Base-by-base conservation (phyloP, 2,888 invertebrate species). In the Coelinius sp. region DNA sequence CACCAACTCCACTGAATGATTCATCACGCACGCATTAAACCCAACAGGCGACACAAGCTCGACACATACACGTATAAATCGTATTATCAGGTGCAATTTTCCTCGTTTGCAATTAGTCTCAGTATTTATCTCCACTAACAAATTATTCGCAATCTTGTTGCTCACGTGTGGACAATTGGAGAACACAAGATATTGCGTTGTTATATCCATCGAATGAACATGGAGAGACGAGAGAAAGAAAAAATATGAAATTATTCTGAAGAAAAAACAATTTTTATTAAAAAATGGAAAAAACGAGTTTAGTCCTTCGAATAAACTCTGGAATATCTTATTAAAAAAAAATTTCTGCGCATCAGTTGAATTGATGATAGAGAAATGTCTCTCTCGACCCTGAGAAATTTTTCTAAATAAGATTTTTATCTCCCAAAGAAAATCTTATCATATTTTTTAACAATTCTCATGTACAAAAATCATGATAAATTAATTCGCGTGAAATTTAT, bases 91-190 rank as follows among this genome's bases (percentile, higher is more conserved):
- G 63, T 69, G 24, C 31, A 63, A 63, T 69, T 63, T 63, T 63
- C 62, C 69, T 62, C 35, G 49, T 63, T 71, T 71, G 71, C 75
- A 77, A 75, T 75, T 74, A 25, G 59, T 53, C 70, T 49, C 49
- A 31, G 46, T 59, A 49, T 62, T 69, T 52, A 44, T 62, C 63
- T 22, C 31, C 2, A 52, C 38, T 31, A 22, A 27, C 69, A 52
- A 63, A 35, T 49, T 35, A 59, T 22, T 20, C 35, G 31, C 35
- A 59, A 59, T 59, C 59, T 59, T 25, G 35, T 20, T 59, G 59
- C 17, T 31, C 14, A 44, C 17, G 14, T 44, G 46, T 10, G 20
- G 14, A 59, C 59, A 59, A 59, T 31, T 17, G 25, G 59, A 59
- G 14, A 35, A 10, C 31, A 25, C 27, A n/a, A 27, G 46, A 31